Conservation (phyloP, 2,888 invertebrate genomes). For the Cheilosia variabilis region DNA sequence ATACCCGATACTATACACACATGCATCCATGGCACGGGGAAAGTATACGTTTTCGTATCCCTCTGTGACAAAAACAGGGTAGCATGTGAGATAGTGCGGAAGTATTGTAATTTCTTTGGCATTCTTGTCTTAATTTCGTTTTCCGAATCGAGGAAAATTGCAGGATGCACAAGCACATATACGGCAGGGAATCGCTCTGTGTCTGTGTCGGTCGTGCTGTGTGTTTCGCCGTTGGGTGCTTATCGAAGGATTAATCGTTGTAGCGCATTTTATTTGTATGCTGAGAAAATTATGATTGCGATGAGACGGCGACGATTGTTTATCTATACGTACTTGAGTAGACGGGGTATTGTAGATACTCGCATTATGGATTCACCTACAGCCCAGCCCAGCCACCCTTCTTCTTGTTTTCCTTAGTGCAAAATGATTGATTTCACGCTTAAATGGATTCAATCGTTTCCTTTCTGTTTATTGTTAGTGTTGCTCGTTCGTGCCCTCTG, state of each 20-base stretch:
- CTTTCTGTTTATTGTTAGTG: slow-evolving; percentile 47
- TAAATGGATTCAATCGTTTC: slow-evolving; percentile 68
- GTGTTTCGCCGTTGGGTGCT: slow-evolving; percentile 25
- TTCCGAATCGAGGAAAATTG: slow-evolving; percentile 24
- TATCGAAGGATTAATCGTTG: slow-evolving; percentile 55
- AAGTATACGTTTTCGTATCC: slow-evolving; percentile 1
- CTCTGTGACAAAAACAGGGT: background rate
- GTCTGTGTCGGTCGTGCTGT: slow-evolving; percentile 16
- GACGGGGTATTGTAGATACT: background rate
- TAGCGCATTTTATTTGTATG: slow-evolving; percentile 44
- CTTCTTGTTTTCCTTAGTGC: slow-evolving; percentile 25
- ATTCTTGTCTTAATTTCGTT: slow-evolving; percentile 66
- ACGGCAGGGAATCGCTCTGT: background rate
- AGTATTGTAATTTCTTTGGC: slow-evolving; percentile 61
- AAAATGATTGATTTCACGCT: slow-evolving; percentile 74
- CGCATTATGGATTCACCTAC: slow-evolving; percentile 20
- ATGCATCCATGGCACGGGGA: background rate
- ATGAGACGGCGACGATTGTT: slow-evolving; percentile 13
- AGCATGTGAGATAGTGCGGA: slow-evolving; percentile 48
- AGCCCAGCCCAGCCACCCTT: slow-evolving; percentile 30
- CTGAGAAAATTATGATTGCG: slow-evolving; percentile 46
- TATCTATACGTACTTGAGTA: slow-evolving; percentile 1
- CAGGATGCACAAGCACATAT: slow-evolving; percentile 21
- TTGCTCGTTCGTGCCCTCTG: slow-evolving; percentile 57
- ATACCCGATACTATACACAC: slow-evolving; percentile 35